Evolutionary conservation across 2,797 vertebrate species (phyloP), one percentile per base, ranked within the genome.

Genomic region (Chaetophractus vellerosus): DNA sequence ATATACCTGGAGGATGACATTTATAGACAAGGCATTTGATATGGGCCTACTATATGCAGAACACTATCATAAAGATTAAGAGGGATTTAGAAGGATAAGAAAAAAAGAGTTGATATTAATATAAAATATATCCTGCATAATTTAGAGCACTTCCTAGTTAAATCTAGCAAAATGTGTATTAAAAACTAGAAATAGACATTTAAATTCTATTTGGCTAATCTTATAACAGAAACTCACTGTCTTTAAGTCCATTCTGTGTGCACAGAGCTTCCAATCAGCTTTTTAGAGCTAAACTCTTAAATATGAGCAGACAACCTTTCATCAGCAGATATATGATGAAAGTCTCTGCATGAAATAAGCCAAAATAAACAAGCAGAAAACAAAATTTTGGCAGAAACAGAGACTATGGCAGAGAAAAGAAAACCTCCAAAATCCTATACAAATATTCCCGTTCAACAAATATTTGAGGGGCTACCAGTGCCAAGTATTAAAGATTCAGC

Each of bases 61-160:
- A 3, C 28, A 71, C 50, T 59, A 64, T 10, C 15, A 1, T 55
- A 85, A 95, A 69, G 21, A 94, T 80, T 75, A 78, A 84, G 9
- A 94, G 41, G 23, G 4, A 61, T 68, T 91, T 18, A 68, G 19
- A 31, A 85, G 76, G 10, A 45, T 72, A 10, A 61, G 23, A 36
- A 78, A 50, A 80, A 71, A 50, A 19, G 57, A 23, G 41, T 88
- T 88, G 55, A 81, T 81, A 71, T 50, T 72, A 91, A 88, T 50
- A 63, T 76, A 38, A 80, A 84, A 88, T 81, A 48, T 72, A n/a
- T 63, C 11, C 6, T 2, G 26, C 74, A 78, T 66, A 48, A 72
- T 90, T 84, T 61, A 61, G 52, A 92, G 71, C 1, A 80, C n/a
- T 38, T 9, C 41, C 2, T 61, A 72, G 31, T 71, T 92, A 89